These are phyloP conservation scores for Plumapathes pennacea DNA, from an alignment of 92 coral and sea anemone genomes.

Conservation along the genomic window DNA sequence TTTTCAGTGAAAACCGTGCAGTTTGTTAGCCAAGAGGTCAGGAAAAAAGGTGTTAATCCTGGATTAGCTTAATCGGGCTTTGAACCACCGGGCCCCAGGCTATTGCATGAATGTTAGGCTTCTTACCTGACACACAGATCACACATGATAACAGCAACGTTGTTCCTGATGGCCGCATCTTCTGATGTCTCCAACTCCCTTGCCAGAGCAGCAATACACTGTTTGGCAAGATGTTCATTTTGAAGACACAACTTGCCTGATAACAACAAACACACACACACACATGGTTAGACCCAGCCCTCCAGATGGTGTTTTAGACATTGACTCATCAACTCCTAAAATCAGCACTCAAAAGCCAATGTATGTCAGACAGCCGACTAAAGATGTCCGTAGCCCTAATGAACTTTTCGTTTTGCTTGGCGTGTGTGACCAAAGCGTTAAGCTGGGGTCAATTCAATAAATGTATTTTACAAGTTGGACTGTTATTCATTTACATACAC, in stretches of 20 bases:
- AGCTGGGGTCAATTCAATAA: no score
- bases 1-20: no score
- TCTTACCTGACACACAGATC: constrained; percentile 89
- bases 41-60: no score
- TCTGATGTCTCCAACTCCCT: constrained; percentile 84
- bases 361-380: neutral
- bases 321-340: no score
- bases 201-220: constrained; percentile 91
- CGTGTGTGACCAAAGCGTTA: no score
- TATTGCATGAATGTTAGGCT: no score
- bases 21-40: no score
- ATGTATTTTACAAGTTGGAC: no score
- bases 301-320: neutral
- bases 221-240: constrained; percentile 88
- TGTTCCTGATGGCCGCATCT: constrained; percentile 93
- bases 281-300: neutral
- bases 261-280: neutral
- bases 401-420: no score
- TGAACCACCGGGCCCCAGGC: no score
- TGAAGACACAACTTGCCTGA: constrained; percentile 96
- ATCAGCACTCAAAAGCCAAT: neutral
- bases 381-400: neutral
- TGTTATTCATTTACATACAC: no score
- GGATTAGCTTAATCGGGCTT: no score
- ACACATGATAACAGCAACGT: constrained; percentile 92